Evolutionary conservation across 2,888 invertebrate species (phyloP).

Genomic region (Lycocerus yunnanus): DNA sequence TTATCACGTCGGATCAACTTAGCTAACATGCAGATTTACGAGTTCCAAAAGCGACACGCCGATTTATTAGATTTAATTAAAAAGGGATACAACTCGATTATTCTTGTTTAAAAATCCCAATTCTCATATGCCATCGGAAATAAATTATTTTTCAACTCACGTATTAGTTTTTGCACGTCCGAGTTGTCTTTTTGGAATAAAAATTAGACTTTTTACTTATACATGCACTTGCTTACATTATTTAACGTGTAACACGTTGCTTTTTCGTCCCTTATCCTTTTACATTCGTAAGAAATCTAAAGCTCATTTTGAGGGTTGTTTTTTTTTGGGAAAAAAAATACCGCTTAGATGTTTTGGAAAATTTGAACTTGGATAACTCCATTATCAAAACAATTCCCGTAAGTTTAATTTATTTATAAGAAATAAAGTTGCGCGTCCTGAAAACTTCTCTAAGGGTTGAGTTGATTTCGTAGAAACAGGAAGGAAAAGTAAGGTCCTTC

Average conservation of each 20-base stretch:
- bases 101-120: constrained; percentile 22
- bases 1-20: not conserved
- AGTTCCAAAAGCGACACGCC: not conserved
- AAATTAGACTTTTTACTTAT: constrained; percentile 17
- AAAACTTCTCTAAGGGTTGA: constrained; percentile 19
- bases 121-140: constrained; percentile 20
- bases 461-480: constrained; percentile 25
- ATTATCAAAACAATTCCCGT: not conserved
- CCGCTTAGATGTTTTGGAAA: not conserved
- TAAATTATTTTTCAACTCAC: constrained; percentile 26
- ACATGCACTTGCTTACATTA: constrained; percentile 18
- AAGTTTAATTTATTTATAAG: constrained; percentile 12
- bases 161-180: constrained; percentile 9
- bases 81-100: constrained; percentile 9
- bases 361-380: not conserved
- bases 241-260: constrained; percentile 12
- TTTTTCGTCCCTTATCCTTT: constrained; percentile 12
- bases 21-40: not conserved
- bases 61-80: constrained; percentile 22
- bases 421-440: constrained; percentile 18
- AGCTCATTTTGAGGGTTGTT: not conserved
- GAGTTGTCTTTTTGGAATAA: constrained; percentile 14
- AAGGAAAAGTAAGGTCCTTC: constrained; percentile 37
- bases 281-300: constrained; percentile 4
- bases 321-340: not conserved